Base-by-base conservation (phyloP, 2,888 invertebrate species). In the Drosophila melanosoma region DNA sequence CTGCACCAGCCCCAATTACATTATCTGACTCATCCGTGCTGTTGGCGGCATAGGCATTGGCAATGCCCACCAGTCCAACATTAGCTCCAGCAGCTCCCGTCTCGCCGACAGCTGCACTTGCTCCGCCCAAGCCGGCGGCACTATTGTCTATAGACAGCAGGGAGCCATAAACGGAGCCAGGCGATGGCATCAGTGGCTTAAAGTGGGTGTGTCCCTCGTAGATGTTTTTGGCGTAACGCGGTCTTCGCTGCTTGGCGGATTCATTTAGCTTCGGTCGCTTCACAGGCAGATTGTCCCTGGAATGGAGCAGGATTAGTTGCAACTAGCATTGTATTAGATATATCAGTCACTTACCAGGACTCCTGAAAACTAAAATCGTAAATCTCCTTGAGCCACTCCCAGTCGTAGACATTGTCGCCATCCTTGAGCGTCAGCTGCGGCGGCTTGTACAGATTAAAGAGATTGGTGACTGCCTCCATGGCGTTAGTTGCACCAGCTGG, bases 291-390 rank as follows among this genome's bases (percentile, higher is more conserved):
- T 98, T 96, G 90, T 98, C 94, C 98, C 98, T 95, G 59, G 1
- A 36, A 56, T 8, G 3, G 5, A 36, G 6, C n/a, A 26, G 12
- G 15, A 40, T 52, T 57, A 53, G 40, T 20, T 1, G 3, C 8
- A 7, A 5, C 6, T 15, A 33, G 20, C 23, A 3, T 7, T 45
- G 23, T 2, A 32, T 57, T 0, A 1, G 1, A 11, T n/a, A 33
- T 51, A 12, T n/a, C 33, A 10, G n/a, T 26, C 12, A 94, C 95
- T 94, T 91, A 97, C 98, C 98, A 98, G 51, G 96, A 96, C 91
- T 97, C 95, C 82, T 97, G 95, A 85, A 96, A 96, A 82, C 97
- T 95, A 94, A 98, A 98, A 93, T 98, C 98, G 93, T 98, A 98
- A 26, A 99, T 95, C 83, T 97, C 96, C 66, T 96, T 95, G 85